phyloP scores from a whole-genome alignment of 1,140 invertebrate species.

The Drosophila bocki region DNA sequence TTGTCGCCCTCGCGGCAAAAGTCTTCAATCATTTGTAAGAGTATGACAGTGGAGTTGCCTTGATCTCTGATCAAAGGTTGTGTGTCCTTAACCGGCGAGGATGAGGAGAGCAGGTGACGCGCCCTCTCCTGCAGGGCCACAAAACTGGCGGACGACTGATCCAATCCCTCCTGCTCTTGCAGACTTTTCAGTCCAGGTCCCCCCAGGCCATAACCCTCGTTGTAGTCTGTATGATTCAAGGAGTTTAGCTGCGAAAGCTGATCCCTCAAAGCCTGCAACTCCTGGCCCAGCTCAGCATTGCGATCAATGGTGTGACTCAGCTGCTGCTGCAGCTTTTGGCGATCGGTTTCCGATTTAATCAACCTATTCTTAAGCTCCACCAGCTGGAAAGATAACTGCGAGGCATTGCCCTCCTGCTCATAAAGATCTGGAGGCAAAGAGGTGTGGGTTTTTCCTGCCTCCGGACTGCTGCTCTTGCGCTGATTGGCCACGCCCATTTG shows the following conservation, averaged over 20 bases:
- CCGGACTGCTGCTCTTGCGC: conserved; percentile 47
- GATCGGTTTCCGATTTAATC: conserved; percentile 86
- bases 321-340: conserved; percentile 87
- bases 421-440: conserved; percentile 76
- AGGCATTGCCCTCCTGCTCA: conserved; percentile 59
- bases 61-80: conserved; percentile 66
- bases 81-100: conserved; percentile 68
- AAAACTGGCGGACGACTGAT: conserved; percentile 75
- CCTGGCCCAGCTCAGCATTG: conserved; percentile 86
- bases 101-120: conserved; percentile 84
- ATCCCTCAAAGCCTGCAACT: conserved; percentile 86
- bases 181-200: conserved; percentile 56
- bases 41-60: conserved; percentile 84
- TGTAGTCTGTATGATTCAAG: conserved; percentile 87
- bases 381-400: conserved; percentile 84
- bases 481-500: conserved; percentile 65
- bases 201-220: conserved; percentile 86
- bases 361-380: conserved; percentile 86
- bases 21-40: conserved; percentile 88
- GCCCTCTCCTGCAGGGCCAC: conserved; percentile 85
- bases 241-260: conserved; percentile 85
- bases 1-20: conserved; percentile 87
- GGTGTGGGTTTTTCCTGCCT: conserved; percentile 50
- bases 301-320: conserved; percentile 86
- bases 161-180: conserved; percentile 37